Evolutionary conservation across 2,113 vertebrate genomes (phyloP), one percentile per base, ranked within the genome.

Genomic region (Craseonycteris thonglongyai): DNA sequence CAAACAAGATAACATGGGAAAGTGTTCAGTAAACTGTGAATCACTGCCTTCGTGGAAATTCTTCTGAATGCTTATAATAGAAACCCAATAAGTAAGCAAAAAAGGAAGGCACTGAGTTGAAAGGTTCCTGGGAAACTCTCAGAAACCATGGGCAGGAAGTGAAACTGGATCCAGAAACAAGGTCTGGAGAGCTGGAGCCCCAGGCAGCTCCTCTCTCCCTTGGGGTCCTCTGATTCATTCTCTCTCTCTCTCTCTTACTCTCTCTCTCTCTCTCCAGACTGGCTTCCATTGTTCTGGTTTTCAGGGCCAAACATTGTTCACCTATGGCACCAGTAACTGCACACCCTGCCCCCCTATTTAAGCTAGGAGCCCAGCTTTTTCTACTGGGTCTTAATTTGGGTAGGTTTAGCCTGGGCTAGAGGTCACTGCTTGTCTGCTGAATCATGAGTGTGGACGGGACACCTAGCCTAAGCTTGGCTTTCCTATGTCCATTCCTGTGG

Each of bases 21-120:
- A 72, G 63, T 0, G 1, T 78, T 88, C 68, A 24, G 93, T 88
- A 87, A 93, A 66, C 51, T 69, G 80, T 90, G 96, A 96, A 54
- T 83, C 79, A 72, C 74, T 1, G 5, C 54, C 54, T 86, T 21
- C 7, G 38, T 11, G 45, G 69, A 79, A 79, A 35, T 22, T 58
- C 24, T 84, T 87, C 49, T 40, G 45, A 86, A 49, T 12, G 13
- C 15, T n/a, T 0, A 0, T 28, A 58, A 74, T 24, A 35, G 88
- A 86, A 91, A 69, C 63, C 33, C 38, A 61, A 63, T 30, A 61
- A 35, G 49, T 26, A 47, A 40, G n/a, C 22, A 28, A 0, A 40
- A 65, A 65, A 80, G 38, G 40, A 65, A 82, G 47, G 21, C 51
- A 30, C 40, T 26, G 47, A 40, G 47, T 54, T 79, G 76, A 71